These are phyloP conservation scores for Pecten maximus DNA, from an alignment of 2,888 invertebrate species.

Conservation along the genomic window DNA sequence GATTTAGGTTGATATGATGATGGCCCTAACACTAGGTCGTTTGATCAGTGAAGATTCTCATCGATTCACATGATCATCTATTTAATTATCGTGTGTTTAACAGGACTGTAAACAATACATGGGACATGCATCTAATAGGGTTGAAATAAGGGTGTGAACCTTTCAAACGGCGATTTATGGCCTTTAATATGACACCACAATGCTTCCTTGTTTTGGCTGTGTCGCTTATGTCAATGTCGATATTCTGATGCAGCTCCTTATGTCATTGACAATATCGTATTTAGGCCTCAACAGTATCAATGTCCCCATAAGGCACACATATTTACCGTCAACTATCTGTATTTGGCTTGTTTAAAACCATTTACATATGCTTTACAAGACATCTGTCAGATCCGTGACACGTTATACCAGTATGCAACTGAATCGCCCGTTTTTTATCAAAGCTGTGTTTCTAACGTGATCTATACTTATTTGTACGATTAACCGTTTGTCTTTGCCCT, in stretches of 20 bases:
- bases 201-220: constrained; percentile 26
- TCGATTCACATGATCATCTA: constrained; percentile 17
- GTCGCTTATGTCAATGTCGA: constrained; percentile 30
- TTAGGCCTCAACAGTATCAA: constrained; percentile 28
- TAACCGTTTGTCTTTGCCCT: constrained; percentile 20
- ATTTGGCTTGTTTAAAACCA: background rate
- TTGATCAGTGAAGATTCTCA: constrained; percentile 6
- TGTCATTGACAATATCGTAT: constrained; percentile 26
- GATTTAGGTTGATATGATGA: constrained; percentile 2
- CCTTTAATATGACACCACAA: constrained; percentile 10
- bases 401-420: background rate
- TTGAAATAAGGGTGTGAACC: constrained; percentile 24
- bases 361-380: constrained; percentile 35
- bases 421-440: background rate
- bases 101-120: background rate
- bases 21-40: background rate
- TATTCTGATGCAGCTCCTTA: constrained; percentile 29
- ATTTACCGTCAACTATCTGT: background rate
- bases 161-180: constrained; percentile 30
- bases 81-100: constrained; percentile 33
- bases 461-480: constrained; percentile 13
- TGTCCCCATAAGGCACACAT: background rate
- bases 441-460: constrained; percentile 13
- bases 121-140: constrained; percentile 5
- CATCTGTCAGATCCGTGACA: background rate